Percentiles rank a stretch among this genome's conserved stretches.
These are phyloP conservation scores for Ginglymostoma cirratum DNA, from an alignment of 2,113 vertebrate genomes.

Conservation along the genomic window DNA sequence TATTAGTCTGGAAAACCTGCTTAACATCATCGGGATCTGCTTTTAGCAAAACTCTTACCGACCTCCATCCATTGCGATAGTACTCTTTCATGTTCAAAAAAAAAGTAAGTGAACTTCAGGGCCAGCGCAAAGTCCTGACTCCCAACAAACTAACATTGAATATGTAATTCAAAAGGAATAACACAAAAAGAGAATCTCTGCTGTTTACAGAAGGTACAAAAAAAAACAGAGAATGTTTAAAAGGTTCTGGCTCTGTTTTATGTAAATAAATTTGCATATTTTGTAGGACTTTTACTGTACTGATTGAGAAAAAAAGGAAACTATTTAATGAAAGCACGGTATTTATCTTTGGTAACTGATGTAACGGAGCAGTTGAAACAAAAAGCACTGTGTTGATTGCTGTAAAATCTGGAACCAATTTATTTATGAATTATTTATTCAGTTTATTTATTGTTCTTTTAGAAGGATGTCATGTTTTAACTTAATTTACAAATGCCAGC, in stretches of 20 bases:
- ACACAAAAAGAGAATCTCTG: slow-evolving; percentile 69
- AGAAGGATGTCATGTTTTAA: not conserved
- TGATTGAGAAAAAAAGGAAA: slow-evolving; percentile 74
- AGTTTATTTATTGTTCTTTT: slow-evolving; percentile 31
- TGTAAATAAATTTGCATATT: slow-evolving; percentile 99
- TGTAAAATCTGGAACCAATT: slow-evolving; percentile 34
- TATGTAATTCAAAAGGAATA: slow-evolving; percentile 19
- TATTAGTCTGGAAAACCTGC: slow-evolving; percentile 23
- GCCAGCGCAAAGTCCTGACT: slow-evolving; percentile 30
- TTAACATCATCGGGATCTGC: slow-evolving; percentile 31
- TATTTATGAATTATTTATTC: slow-evolving; percentile 34
- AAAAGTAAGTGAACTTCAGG: slow-evolving; percentile 17
- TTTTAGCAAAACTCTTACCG: slow-evolving; percentile 27
- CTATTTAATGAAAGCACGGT: slow-evolving; percentile 75
- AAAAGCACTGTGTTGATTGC: slow-evolving; percentile 62
- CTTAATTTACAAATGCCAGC: slow-evolving; percentile 30
- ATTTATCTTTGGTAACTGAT: slow-evolving; percentile 95
- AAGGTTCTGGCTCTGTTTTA: slow-evolving; percentile 87
- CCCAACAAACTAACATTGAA: not conserved
- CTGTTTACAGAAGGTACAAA: slow-evolving; percentile 79
- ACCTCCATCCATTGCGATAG: slow-evolving; percentile 2
- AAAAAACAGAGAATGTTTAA: slow-evolving; percentile 86
- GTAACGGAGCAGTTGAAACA: slow-evolving; percentile 85
- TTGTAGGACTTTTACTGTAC: slow-evolving; percentile 99
- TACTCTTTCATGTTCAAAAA: slow-evolving; percentile 25